Evolutionary conservation across 1,140 invertebrate species (phyloP), one percentile per base, ranked within the genome.

Genomic region (Drosophila tristis): DNA sequence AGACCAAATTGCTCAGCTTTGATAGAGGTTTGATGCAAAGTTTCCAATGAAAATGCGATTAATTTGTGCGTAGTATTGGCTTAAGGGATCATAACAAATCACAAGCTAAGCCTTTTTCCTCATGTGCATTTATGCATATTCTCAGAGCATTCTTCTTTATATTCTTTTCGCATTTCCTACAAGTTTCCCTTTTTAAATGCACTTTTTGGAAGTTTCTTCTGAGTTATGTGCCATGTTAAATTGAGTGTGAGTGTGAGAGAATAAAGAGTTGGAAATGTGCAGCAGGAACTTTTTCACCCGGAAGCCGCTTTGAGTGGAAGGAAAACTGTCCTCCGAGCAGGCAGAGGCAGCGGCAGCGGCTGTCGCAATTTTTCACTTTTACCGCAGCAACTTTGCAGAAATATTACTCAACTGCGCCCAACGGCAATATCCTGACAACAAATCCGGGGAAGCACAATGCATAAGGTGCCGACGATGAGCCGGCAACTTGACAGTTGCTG

Each of bases 311-410:
- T 81, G 66, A 78, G 60, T 84, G 60, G 55, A 13, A 4, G 71
- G 72, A 55, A 58, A 78, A 60, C 45, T 68, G 63, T 70, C 70
- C 58, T 43, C 54, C 13, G 20, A 39, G 9, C 48, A 8, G 43
- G 43, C 26, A 15, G 49, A 50, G 47, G 50, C 44, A 23, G 16
- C 20, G 20, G 43, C 55, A 42, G 47, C 49, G 59, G 70, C 55
- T 63, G 62, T 61, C 64, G 78, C 75, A 87, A 87, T 87, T 89
- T 87, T 87, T 87, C 82, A 87, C 84, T 89, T 89, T 82, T 89
- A 82, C 82, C 84, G 84, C 84, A 73, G 80, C 78, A 86, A 87
- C 84, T 89, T 87, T 87, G 63, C 78, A 78, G 65, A 81, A 89
- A 82, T 87, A 87, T 87, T 79, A 82, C 78, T 82, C 82, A 78